Evolutionary conservation across 2,888 invertebrate genomes (phyloP), one percentile per base, ranked within the genome.

Genomic region (Coenonympha glycerion): DNA sequence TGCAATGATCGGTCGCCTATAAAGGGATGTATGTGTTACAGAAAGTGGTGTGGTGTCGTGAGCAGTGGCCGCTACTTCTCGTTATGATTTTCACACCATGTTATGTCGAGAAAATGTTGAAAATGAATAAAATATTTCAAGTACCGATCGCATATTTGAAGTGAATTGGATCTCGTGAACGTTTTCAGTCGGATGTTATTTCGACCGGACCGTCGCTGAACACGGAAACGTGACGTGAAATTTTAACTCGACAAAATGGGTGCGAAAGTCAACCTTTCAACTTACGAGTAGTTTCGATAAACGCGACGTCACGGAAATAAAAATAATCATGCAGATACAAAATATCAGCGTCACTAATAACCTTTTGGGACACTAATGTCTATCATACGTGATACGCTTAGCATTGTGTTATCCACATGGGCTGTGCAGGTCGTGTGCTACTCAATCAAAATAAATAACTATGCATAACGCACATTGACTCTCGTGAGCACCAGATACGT

Each of bases 1-100:
- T 68, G 77, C 79, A 82, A 85, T 79, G 82, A 83, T 84, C 76
- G 83, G 76, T 79, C 75, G 86, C 85, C 86, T 87, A 85, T 67
- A 85, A 84, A 82, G 78, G 76, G 79, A 83, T 76, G 78, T 66
- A 63, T 65, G 76, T 74, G 79, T 85, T 84, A 84, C 63, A 61
- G 68, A 58, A 63, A 65, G 69, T 49, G 37, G 42, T 53, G 54
- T 51, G 22, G 42, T 48, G 33, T 44, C 37, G 54, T 61, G 58
- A 58, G 22, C 49, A 33, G 55, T 55, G 42, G 47, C 31, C 18
- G 16, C 30, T 19, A n/a, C n/a, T 31, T 18, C 45, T 37, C 24
- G 50, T 15, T 26, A 44, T 36, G 41, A 54, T 54, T 41, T 50
- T 49, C 34, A 15, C 24, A 49, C 22, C 37, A 33, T 34, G 30